Conservation (phyloP, 1,140 invertebrate genomes). For the Papilio dardanus region DNA sequence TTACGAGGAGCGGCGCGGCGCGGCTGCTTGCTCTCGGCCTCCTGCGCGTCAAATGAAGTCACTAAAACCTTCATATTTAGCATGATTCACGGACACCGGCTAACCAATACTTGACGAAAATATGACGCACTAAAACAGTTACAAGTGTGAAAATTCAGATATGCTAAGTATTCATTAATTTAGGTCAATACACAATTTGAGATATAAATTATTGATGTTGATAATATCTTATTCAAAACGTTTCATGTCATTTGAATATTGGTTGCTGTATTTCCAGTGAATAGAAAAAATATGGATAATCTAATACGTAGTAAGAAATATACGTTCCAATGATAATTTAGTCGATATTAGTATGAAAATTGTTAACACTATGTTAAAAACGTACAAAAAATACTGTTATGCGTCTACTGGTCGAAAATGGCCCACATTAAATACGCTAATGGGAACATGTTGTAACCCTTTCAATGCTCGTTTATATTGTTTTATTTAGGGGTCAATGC, state of each 20-base stretch:
- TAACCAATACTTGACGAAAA: slow-evolving; percentile 20
- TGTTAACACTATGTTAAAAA: slow-evolving; percentile 32
- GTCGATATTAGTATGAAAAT: slow-evolving; percentile 1
- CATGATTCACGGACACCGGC: slow-evolving; percentile 21
- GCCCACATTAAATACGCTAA: slow-evolving; percentile 72
- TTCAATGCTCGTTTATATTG: slow-evolving; percentile 73
- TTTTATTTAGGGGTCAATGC: slow-evolving; percentile 79
- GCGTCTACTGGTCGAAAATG: slow-evolving; percentile 68
- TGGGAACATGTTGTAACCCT: slow-evolving; percentile 79
- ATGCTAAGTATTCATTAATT: slow-evolving; percentile 9
- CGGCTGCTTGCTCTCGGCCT: neutral
- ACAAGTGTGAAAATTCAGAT: slow-evolving; percentile 4
- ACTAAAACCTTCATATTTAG: slow-evolving; percentile 34
- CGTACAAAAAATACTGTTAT: slow-evolving; percentile 47
- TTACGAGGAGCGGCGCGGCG: slow-evolving; percentile 55
- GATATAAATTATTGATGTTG: neutral
- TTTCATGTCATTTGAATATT: neutral
- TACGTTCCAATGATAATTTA: too few relatives aligned
- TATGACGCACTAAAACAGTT: slow-evolving; percentile 18
- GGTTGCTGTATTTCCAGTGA: neutral
- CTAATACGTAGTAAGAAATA: neutral
- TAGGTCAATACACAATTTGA: neutral
- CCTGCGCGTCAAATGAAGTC: slow-evolving; percentile 26
- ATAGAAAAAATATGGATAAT: too few relatives aligned
- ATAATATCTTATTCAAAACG: neutral